Evolutionary conservation across 1,140 invertebrate species (phyloP), one percentile per base, ranked within the genome.

Genomic region (Halyomorpha halys): DNA sequence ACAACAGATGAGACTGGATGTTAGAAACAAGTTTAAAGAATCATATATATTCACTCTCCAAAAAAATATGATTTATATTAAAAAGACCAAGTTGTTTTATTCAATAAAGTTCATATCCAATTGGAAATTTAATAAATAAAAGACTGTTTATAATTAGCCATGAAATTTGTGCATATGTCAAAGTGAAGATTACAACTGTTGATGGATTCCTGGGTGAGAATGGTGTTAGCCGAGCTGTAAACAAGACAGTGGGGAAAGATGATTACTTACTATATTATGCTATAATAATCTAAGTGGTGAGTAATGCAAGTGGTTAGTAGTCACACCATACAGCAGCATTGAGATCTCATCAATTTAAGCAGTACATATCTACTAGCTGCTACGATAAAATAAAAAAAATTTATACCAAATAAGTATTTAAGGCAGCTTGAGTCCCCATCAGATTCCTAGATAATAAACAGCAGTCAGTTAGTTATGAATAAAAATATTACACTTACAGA

Each of bases 311-410:
- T 63, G 47, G 62, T 60, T 51, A 63, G 62, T 63, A 63, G 62
- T 63, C 62, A 63, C 62, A 63, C 62, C 62, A 63, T 63, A n/a
- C 18, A 63, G 23, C 44, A 63, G 49, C 45, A 51, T 39, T 25
- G 39, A 39, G 18, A 47, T 39, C 19, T 71, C 71, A 72, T 39
- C 25, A 30, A 18, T 60, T 60, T 19, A 60, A 70, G 71, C 74
- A 71, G 72, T 70, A 71, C 72, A 73, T 72, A 70, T 69, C 72
- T 70, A 73, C 71, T 71, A 69, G 68, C 70, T 69, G 70, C 71
- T 70, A 72, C 69, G 74, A 69, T 67, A 69, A 64, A 56, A 49
- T 56, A 67, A 14, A 61, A 62, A 51, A 62, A 44, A 39, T 68
- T 49, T 64, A 64, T 69, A 70, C 66, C 66, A 60, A 67, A 67